Evolutionary conservation across 2,113 vertebrate genomes (phyloP).

Genomic region (Stomatorhinus ivindoensis): DNA sequence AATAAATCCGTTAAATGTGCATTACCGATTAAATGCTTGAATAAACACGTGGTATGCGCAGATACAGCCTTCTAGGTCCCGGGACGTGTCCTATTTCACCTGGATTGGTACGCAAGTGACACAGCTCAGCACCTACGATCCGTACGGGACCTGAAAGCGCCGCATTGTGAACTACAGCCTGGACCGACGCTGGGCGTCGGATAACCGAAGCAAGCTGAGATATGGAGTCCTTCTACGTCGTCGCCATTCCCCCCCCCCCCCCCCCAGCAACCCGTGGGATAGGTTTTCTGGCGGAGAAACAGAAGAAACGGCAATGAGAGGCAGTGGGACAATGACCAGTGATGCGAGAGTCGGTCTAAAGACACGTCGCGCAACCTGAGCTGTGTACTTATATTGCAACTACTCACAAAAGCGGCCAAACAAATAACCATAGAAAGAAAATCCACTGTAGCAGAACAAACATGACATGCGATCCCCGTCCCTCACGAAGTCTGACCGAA

Average conservation of each 20-base stretch:
- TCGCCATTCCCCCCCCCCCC: not conserved
- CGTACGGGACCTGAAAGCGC: not conserved
- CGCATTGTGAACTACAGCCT: not conserved
- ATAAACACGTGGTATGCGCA: not conserved
- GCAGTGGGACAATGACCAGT: conserved; percentile 11
- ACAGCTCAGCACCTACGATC: not conserved
- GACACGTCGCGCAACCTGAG: conserved; percentile 20
- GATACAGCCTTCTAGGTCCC: not conserved
- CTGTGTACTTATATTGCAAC: conserved; percentile 15
- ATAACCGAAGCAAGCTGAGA: not conserved
- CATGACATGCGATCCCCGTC: conserved; percentile 39
- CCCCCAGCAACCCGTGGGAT: not conserved
- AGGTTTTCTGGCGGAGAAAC: not conserved
- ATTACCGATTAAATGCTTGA: not conserved
- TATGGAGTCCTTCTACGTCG: not conserved
- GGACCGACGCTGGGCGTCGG: not conserved
- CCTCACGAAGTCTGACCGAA: conserved; percentile 39
- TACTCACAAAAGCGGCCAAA: conserved; percentile 14
- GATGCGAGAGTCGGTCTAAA: conserved; percentile 5
- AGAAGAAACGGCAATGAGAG: not conserved
- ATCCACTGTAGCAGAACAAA: conserved; percentile 21
- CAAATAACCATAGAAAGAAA: conserved; percentile 22
- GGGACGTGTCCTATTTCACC: not conserved
- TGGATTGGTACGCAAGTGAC: not conserved
- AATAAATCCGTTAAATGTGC: not conserved